phyloP scores from a whole-genome alignment of 2,888 invertebrate genomes.

The Hylaea fasciaria region DNA sequence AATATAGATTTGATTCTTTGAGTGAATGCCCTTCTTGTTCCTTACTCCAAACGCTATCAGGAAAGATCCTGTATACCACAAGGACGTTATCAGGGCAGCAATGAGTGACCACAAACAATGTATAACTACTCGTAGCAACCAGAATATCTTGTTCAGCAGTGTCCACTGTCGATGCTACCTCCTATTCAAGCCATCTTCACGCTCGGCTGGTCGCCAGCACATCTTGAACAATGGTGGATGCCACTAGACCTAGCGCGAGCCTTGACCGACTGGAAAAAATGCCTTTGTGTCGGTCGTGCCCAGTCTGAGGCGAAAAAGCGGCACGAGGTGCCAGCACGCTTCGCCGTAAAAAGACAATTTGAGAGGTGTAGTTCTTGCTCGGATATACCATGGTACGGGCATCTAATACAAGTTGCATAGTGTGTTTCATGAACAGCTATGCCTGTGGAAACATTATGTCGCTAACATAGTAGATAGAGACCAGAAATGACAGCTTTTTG shows the following conservation, averaged over 20 bases:
- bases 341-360: too few species aligned
- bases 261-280: conserved; percentile 57
- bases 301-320: conserved; percentile 9
- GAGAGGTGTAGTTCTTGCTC: background rate
- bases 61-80: too few species aligned
- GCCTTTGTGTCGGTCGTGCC: conserved; percentile 29
- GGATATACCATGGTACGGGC: too few species aligned
- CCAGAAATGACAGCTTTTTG: too few species aligned
- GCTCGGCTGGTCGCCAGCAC: conserved; percentile 57
- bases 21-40: background rate
- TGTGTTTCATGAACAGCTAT: too few species aligned
- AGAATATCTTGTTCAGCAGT: conserved; percentile 31
- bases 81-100: background rate
- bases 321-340: conserved; percentile 1
- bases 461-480: too few species aligned
- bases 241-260: conserved; percentile 58
- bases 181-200: conserved; percentile 56
- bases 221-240: conserved; percentile 56
- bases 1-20: too few species aligned
- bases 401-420: too few species aligned
- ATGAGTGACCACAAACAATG: background rate
- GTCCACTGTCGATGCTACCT: conserved; percentile 21
- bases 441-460: too few species aligned
- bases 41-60: background rate
- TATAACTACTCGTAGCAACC: conserved; percentile 8